Evolutionary conservation across 2,113 vertebrate species (phyloP).

Genomic region (Caracal caracal): DNA sequence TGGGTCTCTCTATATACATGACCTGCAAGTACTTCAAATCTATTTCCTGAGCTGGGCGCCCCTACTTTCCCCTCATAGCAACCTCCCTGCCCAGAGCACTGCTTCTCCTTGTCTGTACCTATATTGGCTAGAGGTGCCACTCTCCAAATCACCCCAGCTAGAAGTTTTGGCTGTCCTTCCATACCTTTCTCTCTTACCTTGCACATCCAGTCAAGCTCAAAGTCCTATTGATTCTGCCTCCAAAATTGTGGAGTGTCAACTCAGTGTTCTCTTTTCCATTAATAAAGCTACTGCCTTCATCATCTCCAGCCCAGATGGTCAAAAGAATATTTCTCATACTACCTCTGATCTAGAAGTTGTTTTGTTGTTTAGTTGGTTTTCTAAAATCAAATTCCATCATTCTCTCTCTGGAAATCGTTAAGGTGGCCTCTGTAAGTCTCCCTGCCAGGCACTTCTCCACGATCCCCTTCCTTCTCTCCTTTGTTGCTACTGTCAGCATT

Average conservation of each 20-base stretch:
- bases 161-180: background rate
- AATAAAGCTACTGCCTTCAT: background rate
- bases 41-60: background rate
- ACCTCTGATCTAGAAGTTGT: background rate
- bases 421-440: background rate
- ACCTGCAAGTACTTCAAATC: background rate
- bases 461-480: background rate
- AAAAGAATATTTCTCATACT: background rate
- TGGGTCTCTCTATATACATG: background rate
- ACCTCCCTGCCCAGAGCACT: background rate
- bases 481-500: background rate
- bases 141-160: background rate
- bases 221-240: background rate
- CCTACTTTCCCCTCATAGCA: background rate
- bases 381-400: background rate
- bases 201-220: background rate
- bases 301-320: background rate
- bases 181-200: background rate
- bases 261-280: background rate
- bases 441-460: background rate
- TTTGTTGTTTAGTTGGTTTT: background rate
- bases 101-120: background rate
- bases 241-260: background rate
- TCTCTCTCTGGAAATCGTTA: background rate
- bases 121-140: rapidly evolving